Conservation (phyloP, 2,888 invertebrate genomes). For the Cantharis lateralis region DNA sequence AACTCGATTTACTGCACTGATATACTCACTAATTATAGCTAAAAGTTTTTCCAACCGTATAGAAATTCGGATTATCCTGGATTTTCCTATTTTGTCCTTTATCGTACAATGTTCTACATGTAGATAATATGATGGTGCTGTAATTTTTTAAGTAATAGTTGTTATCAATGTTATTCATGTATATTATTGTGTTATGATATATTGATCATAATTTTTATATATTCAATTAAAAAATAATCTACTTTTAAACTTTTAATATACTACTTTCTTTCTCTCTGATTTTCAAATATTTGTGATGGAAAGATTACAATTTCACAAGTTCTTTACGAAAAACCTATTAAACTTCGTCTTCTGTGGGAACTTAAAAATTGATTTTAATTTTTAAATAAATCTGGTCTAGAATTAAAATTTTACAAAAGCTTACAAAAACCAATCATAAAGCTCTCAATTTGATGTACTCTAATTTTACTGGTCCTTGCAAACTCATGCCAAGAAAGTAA, state of each 20-base stretch:
- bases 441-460: no score
- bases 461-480: no score
- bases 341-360: not conserved
- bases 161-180: not conserved
- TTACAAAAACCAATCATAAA: no score
- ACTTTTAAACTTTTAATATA: not conserved
- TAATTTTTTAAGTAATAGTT: not conserved
- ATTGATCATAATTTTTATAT: not conserved
- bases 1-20: not conserved
- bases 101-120: not conserved
- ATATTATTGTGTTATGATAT: not conserved
- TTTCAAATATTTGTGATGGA: not conserved
- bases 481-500: no score
- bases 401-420: no score
- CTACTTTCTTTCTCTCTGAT: not conserved
- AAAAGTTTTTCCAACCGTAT: not conserved
- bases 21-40: not conserved
- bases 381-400: not conserved
- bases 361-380: not conserved
- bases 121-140: not conserved
- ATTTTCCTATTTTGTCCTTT: not conserved
- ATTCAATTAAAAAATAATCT: not conserved
- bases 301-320: not conserved
- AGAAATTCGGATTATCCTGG: not conserved
- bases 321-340: not conserved